Conservation (phyloP, 2,797 vertebrate species). For the Tinamus major region DNA sequence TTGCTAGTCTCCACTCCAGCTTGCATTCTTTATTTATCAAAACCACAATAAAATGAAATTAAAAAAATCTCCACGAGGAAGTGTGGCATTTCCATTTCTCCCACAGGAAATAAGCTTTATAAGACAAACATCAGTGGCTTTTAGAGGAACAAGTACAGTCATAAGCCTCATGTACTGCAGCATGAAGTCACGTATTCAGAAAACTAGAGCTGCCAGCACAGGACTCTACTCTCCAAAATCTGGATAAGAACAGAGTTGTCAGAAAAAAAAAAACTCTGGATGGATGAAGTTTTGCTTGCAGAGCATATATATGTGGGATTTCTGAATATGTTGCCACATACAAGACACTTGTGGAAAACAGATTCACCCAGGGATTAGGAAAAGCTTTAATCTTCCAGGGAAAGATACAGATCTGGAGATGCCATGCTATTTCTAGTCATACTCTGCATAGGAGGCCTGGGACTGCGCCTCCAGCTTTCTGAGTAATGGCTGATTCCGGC, state of each 20-base stretch:
- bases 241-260: background rate
- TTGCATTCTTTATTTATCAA: background rate
- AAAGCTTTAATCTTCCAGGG: background rate
- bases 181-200: background rate
- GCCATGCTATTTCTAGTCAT: background rate
- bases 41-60: background rate
- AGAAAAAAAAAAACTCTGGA: background rate
- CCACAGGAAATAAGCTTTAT: background rate
- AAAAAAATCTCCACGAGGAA: background rate
- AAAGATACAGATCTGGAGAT: background rate
- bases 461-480: background rate
- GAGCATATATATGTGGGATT: background rate
- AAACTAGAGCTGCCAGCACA: background rate
- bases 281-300: background rate
- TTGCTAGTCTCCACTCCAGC: background rate
- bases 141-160: background rate
- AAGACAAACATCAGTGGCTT: background rate
- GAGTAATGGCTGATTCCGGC: accelerated
- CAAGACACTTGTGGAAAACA: background rate
- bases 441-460: background rate
- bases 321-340: background rate
- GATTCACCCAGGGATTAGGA: background rate
- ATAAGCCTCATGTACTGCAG: background rate
- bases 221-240: background rate
- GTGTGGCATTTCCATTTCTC: background rate